These are phyloP conservation scores for Bhutanitis thaidina DNA, from an alignment of 2,888 invertebrate species.

Conservation along the genomic window DNA sequence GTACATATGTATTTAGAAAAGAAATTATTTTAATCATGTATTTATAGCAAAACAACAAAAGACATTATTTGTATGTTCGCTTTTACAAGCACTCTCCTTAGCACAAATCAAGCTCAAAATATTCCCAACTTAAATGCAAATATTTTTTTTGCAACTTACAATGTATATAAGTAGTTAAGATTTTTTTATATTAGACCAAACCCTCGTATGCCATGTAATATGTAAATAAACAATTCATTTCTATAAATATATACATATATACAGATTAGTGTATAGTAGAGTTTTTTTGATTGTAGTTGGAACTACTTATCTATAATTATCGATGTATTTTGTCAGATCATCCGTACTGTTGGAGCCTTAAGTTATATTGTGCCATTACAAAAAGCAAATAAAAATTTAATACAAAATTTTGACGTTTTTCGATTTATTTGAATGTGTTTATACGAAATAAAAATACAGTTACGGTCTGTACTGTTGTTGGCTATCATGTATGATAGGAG, in stretches of 20 bases:
- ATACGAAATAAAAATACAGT: background rate
- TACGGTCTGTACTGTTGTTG: too few relatives aligned
- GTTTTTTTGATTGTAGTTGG: slow-evolving; percentile 33
- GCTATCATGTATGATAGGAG: too few relatives aligned
- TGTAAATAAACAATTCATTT: slow-evolving; percentile 46
- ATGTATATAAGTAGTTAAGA: slow-evolving; percentile 33
- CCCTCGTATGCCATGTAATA: slow-evolving; percentile 68
- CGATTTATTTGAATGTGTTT: slow-evolving; percentile 14
- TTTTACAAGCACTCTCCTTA: slow-evolving; percentile 31
- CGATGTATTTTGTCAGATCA: slow-evolving; percentile 29
- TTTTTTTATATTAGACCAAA: slow-evolving; percentile 48
- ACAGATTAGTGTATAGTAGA: slow-evolving; percentile 27
- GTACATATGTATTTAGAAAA: slow-evolving; percentile 10
- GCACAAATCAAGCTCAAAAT: slow-evolving; percentile 47
- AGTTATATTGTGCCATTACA: slow-evolving; percentile 60
- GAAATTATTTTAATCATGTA: slow-evolving; percentile 22
- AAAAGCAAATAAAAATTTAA: slow-evolving; percentile 28
- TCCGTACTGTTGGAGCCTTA: slow-evolving; percentile 39
- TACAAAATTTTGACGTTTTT: slow-evolving; percentile 22
- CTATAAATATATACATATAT: slow-evolving; percentile 23
- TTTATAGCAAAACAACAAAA: slow-evolving; percentile 40
- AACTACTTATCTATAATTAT: slow-evolving; percentile 30
- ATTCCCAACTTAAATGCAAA: slow-evolving; percentile 32
- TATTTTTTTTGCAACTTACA: slow-evolving; percentile 24
- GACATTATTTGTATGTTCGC: slow-evolving; percentile 38